A percentile compares a stretch with the other conserved stretches of the same genome.
Evolutionary conservation across 1,140 invertebrate species (phyloP).

Genomic region (Pseudoatta argentina): DNA sequence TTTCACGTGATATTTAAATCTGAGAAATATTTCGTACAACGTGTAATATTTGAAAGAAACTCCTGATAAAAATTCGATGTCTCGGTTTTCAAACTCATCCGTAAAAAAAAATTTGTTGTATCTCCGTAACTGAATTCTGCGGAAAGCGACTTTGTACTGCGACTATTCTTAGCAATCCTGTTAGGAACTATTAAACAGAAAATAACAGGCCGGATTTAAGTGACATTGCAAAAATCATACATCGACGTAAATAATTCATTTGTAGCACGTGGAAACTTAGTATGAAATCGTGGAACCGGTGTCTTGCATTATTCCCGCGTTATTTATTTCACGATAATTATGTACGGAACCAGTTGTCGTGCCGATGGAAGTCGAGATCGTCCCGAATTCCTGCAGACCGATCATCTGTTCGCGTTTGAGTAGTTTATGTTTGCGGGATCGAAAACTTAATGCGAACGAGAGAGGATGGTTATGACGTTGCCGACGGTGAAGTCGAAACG

Average conservation of each 20-base stretch:
- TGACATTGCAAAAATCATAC: conserved; percentile 26
- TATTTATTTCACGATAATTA: conserved; percentile 67
- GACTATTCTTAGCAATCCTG: conserved; percentile 6
- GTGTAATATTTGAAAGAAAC: background rate
- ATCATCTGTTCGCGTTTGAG: conserved; percentile 28
- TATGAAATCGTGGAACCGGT: conserved; percentile 13
- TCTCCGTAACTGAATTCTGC: background rate
- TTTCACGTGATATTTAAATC: conserved; percentile 6
- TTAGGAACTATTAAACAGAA: background rate
- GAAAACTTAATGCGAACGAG: background rate
- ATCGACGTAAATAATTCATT: conserved; percentile 54
- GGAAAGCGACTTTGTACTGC: background rate
- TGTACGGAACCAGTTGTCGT: conserved; percentile 65
- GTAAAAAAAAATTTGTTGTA: background rate
- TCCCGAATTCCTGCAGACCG: conserved; percentile 22
- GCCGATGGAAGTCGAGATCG: conserved; percentile 54
- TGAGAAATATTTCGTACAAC: background rate
- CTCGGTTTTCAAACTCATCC: background rate
- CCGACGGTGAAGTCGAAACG: background rate
- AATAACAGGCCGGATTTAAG: background rate
- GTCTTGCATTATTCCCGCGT: conserved; percentile 43
- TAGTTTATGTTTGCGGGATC: conserved; percentile 19
- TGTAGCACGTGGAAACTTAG: conserved; percentile 28
- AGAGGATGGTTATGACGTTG: background rate
- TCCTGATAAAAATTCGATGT: background rate